phyloP scores from a whole-genome alignment of 2,113 vertebrate genomes.

The Isichthys henryi region DNA sequence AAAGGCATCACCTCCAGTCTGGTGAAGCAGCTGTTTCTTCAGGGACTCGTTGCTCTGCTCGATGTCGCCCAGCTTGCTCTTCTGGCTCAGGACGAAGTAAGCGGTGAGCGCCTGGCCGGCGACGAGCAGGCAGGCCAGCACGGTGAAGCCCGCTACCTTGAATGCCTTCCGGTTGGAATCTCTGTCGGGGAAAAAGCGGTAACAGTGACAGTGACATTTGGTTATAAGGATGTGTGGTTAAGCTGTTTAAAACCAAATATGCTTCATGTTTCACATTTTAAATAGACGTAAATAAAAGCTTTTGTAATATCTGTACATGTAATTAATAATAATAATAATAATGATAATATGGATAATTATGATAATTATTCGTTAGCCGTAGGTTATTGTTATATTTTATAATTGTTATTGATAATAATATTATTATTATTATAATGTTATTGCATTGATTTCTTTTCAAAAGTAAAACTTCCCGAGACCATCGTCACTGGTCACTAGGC shows the following conservation, averaged over 20 bases:
- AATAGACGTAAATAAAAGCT: not conserved
- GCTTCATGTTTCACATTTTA: not conserved
- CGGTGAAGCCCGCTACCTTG: conserved; percentile 50
- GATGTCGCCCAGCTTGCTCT: conserved; percentile 43
- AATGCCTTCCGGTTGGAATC: conserved; percentile 30
- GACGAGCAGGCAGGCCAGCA: conserved; percentile 55
- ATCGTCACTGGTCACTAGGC: not conserved
- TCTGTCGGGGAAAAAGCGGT: conserved; percentile 15
- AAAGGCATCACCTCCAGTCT: conserved; percentile 33
- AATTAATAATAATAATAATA: not conserved
- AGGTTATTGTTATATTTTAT: not conserved
- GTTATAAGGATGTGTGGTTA: not conserved
- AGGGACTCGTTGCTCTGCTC: conserved; percentile 33
- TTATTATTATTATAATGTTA: not conserved
- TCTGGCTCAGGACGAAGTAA: conserved; percentile 55
- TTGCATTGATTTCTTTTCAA: not conserved
- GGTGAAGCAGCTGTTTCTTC: conserved; percentile 24
- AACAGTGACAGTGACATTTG: not conserved
- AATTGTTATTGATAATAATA: not conserved
- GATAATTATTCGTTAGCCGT: not conserved
- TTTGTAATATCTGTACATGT: not conserved
- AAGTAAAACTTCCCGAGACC: not conserved
- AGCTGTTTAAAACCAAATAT: not conserved
- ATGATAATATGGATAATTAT: too few species aligned
- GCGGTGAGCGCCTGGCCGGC: conserved; percentile 45